Evolutionary conservation across 2,888 invertebrate genomes (phyloP).

Genomic region (Polyploca ridens): DNA sequence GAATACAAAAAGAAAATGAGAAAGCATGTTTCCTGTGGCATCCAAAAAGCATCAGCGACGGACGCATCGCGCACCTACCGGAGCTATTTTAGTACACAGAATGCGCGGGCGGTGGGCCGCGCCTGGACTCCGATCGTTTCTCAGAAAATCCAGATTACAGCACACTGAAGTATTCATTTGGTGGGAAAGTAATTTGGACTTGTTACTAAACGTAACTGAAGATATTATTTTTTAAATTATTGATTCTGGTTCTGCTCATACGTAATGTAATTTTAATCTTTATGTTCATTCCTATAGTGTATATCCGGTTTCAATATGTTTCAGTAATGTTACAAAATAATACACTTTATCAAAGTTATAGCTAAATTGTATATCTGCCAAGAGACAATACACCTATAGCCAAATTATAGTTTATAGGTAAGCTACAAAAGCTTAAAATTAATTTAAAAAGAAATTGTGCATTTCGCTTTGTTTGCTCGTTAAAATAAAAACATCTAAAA

Average conservation of each 20-base stretch:
- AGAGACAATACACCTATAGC: too few relatives aligned
- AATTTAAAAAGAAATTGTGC: too few relatives aligned
- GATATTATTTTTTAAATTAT: neutral
- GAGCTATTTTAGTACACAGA: constrained; percentile 58
- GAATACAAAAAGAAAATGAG: constrained; percentile 48
- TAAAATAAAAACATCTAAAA: too few relatives aligned
- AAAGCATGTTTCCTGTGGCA: constrained; percentile 56
- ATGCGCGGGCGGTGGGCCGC: constrained; percentile 47
- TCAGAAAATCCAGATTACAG: constrained; percentile 59
- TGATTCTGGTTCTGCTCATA: neutral
- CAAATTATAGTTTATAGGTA: too few relatives aligned
- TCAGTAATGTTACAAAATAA: too few relatives aligned
- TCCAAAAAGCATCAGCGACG: constrained; percentile 35
- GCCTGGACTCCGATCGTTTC: constrained; percentile 58
- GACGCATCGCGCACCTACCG: constrained; percentile 34
- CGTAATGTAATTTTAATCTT: too few relatives aligned
- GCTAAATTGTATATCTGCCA: too few relatives aligned
- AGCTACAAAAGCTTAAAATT: too few relatives aligned
- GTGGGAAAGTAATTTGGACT: constrained; percentile 38
- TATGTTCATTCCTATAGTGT: too few relatives aligned
- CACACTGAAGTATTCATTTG: constrained; percentile 46
- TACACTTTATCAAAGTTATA: too few relatives aligned
- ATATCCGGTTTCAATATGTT: too few relatives aligned
- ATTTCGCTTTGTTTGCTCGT: too few relatives aligned
- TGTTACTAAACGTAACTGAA: constrained; percentile 20